Evolutionary conservation across 2,113 vertebrate genomes (phyloP), one percentile per base, ranked within the genome.

Genomic region (Porphyrio hochstetteri): DNA sequence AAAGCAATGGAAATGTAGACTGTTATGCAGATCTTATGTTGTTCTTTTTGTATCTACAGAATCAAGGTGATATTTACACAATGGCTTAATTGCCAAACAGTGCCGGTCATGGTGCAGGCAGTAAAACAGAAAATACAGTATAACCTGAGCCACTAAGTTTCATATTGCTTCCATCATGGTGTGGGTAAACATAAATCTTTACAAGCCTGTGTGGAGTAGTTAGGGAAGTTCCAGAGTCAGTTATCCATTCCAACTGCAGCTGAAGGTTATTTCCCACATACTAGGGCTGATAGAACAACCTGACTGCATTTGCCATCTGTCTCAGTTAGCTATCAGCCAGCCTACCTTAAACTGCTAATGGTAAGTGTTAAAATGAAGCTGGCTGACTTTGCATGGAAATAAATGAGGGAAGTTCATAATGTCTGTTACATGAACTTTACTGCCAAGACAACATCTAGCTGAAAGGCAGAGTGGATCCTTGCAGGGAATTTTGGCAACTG

Each of bases 221-320:
- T 65, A 57, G 71, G 33, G 68, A 92, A 90, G 59, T 0, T 92
- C 55, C 90, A 93, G 93, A 61, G 61, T 91, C 92, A 76, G 67
- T 83, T 96, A 65, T 65, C 50, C 53, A 44, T 77, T 80, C 55
- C 53, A 65, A 69, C 24, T 77, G 68, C 63, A 65, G n/a, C 31
- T 80, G 88, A 28, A 88, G 75, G 71, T 92, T 86, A 65, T 92
- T 96, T 90, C 63, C 59, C 63, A 76, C 71, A 10, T 20, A 80
- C 9, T 23, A 72, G 48, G 68, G 75, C 71, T 82, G 93, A 59
- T 7, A 92, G 88, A 92, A 95, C 67, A 83, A 65, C 31, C 85
- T 79, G 61, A 63, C 79, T 82, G 75, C 9, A 2, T 88, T 92
- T 94, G 59, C 91, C 90, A 88, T 96, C 95, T 97, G 90, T 79